Base-by-base conservation (phyloP, 2,888 invertebrate genomes). In the Mechanitis messenoides region DNA sequence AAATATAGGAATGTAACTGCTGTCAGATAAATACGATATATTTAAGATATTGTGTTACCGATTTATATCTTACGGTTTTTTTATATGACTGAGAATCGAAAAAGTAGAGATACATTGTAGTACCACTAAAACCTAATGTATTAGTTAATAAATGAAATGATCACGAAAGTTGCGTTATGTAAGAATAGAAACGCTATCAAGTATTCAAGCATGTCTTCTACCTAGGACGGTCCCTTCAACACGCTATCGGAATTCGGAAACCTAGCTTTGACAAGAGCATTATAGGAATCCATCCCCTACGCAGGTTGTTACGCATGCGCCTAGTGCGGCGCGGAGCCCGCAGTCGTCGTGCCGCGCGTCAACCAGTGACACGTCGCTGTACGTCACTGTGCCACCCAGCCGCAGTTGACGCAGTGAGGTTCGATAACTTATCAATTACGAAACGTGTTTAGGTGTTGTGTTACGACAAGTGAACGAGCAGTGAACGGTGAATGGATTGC, bases 321-420 rank as follows among this genome's bases (percentile, higher is more conserved):
- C 75, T 70, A 62, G 60, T 58, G 56, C 69, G 72, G 69, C 76
- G 80, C 77, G 74, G 76, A 75, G 72, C 77, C 76, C 87, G 87
- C 87, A 87, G 87, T 87, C 78, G 72, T 72, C 72, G 69, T 74
- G 69, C 71, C 60, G 67, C 75, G 71, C 75, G 70, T 64, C 72
- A 7, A 68, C 72, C 68, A 77, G 80, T 54, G 33, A 69, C 74
- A 65, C 68, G 63, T 58, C 35, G 31, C 55, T 35, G 35, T 20
- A 35, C 66, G 63, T 54, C 68, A 20, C 20, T 20, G 20, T 20
- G 20, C 60, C 50, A 55, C 63, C 56, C n/a, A 45, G 20, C 68
- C 67, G 67, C 67, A 61, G 66, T 58, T 69, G 69, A 78, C 80
- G 85, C 85, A 85, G 81, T 85, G 82, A 81, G 84, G 82, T 78